Evolutionary conservation across 2,888 invertebrate species (phyloP).

Genomic region (Melieria crassipennis): DNA sequence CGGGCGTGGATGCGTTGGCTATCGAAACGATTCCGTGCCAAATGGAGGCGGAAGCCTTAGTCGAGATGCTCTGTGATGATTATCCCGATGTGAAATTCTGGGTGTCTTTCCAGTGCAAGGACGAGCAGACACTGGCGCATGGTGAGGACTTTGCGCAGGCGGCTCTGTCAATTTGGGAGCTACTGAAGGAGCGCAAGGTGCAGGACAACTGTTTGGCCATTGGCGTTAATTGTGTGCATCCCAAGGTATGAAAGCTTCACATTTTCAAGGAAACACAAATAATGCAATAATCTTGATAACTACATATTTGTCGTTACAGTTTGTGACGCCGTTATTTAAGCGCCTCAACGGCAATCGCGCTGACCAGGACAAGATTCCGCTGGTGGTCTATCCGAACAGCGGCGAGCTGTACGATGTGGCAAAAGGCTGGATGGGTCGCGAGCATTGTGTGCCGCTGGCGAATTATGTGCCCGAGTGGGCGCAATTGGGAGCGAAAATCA

Average conservation of each 20-base stretch:
- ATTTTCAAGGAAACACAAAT: too few relatives aligned
- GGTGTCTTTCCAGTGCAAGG: slow-evolving; percentile 88
- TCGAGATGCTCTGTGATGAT: slow-evolving; percentile 78
- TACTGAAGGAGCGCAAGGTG: slow-evolving; percentile 71
- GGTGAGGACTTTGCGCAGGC: slow-evolving; percentile 83
- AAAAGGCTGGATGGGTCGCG: slow-evolving; percentile 74
- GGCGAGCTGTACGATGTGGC: slow-evolving; percentile 68
- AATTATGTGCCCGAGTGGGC: slow-evolving; percentile 83
- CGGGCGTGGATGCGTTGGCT: slow-evolving; percentile 85
- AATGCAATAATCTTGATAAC: too few relatives aligned
- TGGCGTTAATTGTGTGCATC: slow-evolving; percentile 89
- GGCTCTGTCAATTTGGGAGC: slow-evolving; percentile 74
- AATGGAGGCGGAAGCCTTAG: slow-evolving; percentile 84
- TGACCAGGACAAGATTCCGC: slow-evolving; percentile 70
- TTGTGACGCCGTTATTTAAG: slow-evolving; percentile 72
- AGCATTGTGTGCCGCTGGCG: slow-evolving; percentile 76
- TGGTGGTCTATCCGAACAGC: slow-evolving; percentile 93
- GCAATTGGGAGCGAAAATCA: slow-evolving; percentile 80
- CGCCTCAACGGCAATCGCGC: slow-evolving; percentile 68
- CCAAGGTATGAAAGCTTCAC: slow-evolving; percentile 59
- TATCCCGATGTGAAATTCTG: slow-evolving; percentile 84
- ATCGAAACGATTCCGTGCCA: slow-evolving; percentile 92
- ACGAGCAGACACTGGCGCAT: slow-evolving; percentile 73
- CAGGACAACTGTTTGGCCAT: slow-evolving; percentile 79
- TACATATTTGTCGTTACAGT: slow-evolving; percentile 48